Conservation (phyloP, 2,888 invertebrate species). For the Morpho helenor region DNA sequence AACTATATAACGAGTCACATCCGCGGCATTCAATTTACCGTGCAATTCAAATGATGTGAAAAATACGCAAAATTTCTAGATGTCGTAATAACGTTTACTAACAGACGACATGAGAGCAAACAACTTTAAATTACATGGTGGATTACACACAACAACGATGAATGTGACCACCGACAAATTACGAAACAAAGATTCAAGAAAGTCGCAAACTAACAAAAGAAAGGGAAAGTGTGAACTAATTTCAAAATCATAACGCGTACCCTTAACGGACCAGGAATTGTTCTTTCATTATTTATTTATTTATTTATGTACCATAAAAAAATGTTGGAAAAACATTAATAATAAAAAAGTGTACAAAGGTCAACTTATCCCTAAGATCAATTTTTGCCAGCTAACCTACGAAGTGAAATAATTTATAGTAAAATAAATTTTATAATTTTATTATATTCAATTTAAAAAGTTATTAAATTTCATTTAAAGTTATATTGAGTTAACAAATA, state of each 20-base stretch:
- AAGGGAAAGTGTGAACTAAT: conserved; percentile 55
- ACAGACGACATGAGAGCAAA: conserved; percentile 55
- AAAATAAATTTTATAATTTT: background rate
- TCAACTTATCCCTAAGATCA: no score
- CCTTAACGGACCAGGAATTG: no score
- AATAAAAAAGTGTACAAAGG: no score
- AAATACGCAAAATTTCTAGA: conserved; percentile 44
- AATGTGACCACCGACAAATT: conserved; percentile 56
- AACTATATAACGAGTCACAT: conserved; percentile 18
- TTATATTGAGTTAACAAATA: no score
- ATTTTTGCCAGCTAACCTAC: no score
- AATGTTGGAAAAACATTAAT: no score
- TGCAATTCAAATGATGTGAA: conserved; percentile 38
- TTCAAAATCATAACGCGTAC: conserved; percentile 48
- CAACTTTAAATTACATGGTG: conserved; percentile 53
- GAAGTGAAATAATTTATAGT: no score
- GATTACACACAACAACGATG: conserved; percentile 56
- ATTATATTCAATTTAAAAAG: conserved; percentile 31
- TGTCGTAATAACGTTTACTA: conserved; percentile 58
- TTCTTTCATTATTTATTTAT: no score
- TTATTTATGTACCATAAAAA: no score
- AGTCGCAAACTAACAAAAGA: conserved; percentile 53
- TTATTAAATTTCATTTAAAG: no score
- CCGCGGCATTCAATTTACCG: conserved; percentile 15
- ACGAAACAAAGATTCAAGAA: conserved; percentile 69